Evolutionary conservation across 2,113 vertebrate genomes (phyloP), one percentile per base, ranked within the genome.

Genomic region (Clupea harengus): DNA sequence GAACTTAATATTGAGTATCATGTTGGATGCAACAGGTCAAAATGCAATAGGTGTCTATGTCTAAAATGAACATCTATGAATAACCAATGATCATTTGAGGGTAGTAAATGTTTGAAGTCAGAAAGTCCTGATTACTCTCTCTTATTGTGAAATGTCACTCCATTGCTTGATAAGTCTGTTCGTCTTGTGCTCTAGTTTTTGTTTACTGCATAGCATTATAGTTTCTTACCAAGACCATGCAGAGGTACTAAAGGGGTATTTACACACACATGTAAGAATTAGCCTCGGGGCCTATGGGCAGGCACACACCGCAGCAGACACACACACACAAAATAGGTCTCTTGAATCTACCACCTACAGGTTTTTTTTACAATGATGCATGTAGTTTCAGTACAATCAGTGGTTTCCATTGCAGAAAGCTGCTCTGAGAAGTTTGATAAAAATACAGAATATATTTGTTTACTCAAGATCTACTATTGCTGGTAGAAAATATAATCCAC

Each of bases 241-340:
- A 78, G 72, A 15, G 18, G 72, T 39, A 39, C 25, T 78, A 39
- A 2, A 32, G 28, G 28, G 32, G 20, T 44, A 32, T 11, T 2
- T 39, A 78, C 0, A 39, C 28, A 75, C 67, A 72, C 28, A 78
- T 72, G 64, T 32, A 28, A 15, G 13, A 32, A 17, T 15, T 13
- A 44, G 72, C 13, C 72, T 32, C 6, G 17, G 25, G 15, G 72
- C 28, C 72, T 78, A 44, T 75, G 82, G 89, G 91, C 90, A 93
- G 92, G 92, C 93, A 93, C 93, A 86, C 39, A 78, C 81, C 80
- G 84, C 82, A 83, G 72, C 28, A 85, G 20, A 45, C 44, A 85
- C 86, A 88, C 82, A 88, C 82, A 93, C 90, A 90, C 90, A 91
- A 4, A 88, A 91, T 89, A 89, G 89, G 89, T 93, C 89, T 87